Percentiles rank a stretch among this genome's conserved stretches.
Evolutionary conservation across 2,113 vertebrate genomes (phyloP).

Genomic region (Cephalophus harveyi): DNA sequence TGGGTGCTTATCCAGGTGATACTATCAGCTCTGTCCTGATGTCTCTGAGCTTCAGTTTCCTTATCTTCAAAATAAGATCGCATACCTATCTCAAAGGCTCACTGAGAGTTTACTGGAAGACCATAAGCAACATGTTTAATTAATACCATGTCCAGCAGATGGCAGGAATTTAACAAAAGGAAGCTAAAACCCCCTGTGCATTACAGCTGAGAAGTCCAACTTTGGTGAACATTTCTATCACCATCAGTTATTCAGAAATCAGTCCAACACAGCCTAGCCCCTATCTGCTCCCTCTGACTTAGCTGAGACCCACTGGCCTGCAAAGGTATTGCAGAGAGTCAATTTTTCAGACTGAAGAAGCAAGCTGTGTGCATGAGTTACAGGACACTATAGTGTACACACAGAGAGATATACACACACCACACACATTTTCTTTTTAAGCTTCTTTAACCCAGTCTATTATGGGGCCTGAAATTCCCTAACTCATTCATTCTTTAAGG

Average conservation of each 20-base stretch:
- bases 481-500: neutral
- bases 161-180: neutral
- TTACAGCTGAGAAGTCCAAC: neutral
- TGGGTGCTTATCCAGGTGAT: neutral
- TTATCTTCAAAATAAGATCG: neutral
- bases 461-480: neutral
- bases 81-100: neutral
- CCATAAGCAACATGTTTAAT: neutral
- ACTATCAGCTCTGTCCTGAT: neutral
- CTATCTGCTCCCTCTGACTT: neutral
- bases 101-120: neutral
- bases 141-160: neutral
- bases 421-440: neutral
- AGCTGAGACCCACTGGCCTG: neutral
- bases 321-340: neutral
- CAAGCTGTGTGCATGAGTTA: neutral
- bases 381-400: neutral
- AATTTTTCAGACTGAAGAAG: neutral
- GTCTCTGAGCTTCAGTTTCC: neutral
- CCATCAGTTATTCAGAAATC: neutral
- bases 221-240: neutral
- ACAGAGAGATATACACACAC: neutral
- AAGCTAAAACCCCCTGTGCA: neutral
- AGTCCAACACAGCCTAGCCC: neutral
- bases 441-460: neutral